These are phyloP conservation scores for Crambe crambe DNA, from an alignment of 37 sponge, comb jelly and placozoan species.

Conservation along the genomic window DNA sequence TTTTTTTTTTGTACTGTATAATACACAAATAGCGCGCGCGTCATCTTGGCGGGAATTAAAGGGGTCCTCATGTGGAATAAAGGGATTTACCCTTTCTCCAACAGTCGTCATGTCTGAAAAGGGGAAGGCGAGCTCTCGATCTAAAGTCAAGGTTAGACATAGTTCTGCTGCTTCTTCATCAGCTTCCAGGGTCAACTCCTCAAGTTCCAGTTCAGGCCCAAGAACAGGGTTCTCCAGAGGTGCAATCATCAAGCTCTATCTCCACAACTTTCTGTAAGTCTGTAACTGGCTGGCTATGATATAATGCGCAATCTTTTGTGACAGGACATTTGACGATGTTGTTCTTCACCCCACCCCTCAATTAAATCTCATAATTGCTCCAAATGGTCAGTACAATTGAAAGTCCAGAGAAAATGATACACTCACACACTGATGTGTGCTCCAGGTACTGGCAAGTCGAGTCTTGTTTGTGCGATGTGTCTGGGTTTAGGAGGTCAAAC, in stretches of 20 bases:
- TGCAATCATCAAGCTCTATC: conserved; percentile 34
- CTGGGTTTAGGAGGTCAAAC: conserved; percentile 91
- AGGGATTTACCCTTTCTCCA: too few relatives aligned
- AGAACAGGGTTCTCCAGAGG: conserved; percentile 42
- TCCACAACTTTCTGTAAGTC: conserved; percentile 76
- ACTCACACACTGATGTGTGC: too few relatives aligned
- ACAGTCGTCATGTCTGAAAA: background rate
- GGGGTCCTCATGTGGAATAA: too few relatives aligned
- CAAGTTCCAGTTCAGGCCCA: too few relatives aligned
- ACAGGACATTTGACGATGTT: conserved; percentile 91
- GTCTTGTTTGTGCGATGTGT: conserved; percentile 96
- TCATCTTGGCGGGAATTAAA: too few relatives aligned
- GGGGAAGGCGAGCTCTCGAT: too few relatives aligned
- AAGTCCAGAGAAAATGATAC: background rate
- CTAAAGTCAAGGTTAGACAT: too few relatives aligned
- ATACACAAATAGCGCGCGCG: too few relatives aligned
- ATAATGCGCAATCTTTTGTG: background rate
- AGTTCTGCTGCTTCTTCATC: too few relatives aligned
- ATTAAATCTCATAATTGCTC: conserved; percentile 93
- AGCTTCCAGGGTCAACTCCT: too few relatives aligned
- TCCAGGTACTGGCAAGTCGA: conserved; percentile 95
- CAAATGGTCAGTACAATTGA: conserved; percentile 72
- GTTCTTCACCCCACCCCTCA: conserved; percentile 71
- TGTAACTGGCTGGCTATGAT: background rate
- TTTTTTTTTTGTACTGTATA: too few relatives aligned